Evolutionary conservation across 2,888 invertebrate genomes (phyloP).

Genomic region (Netelia melanura): DNA sequence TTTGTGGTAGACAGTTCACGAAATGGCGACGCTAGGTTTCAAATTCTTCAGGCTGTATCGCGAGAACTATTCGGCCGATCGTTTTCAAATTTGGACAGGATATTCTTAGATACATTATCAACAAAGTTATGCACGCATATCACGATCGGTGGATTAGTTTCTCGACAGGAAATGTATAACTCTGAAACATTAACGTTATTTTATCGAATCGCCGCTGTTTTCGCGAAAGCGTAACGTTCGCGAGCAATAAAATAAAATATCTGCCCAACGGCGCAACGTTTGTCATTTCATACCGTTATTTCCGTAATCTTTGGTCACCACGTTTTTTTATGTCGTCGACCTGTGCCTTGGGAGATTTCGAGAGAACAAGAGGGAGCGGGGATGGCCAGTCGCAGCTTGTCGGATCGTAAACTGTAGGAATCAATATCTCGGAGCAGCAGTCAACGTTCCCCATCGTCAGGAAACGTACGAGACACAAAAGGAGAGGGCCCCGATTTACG

Average conservation of each 20-base stretch:
- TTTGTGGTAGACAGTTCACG: no score
- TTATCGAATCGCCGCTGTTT: neutral
- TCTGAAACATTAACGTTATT: neutral
- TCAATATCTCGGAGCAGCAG: slow-evolving; percentile 56
- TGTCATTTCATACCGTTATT: no score
- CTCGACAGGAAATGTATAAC: neutral
- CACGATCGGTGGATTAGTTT: slow-evolving; percentile 5
- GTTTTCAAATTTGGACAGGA: slow-evolving; percentile 13
- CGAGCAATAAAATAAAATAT: neutral
- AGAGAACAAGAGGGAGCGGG: neutral
- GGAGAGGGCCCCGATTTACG: slow-evolving; percentile 34
- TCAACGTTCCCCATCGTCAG: slow-evolving; percentile 33
- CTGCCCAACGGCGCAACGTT: neutral
- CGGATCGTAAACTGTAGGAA: slow-evolving; percentile 74
- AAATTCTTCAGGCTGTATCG: no score
- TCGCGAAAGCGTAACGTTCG: no score
- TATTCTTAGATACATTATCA: slow-evolving; percentile 21
- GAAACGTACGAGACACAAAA: slow-evolving; percentile 15
- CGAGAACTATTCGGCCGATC: neutral
- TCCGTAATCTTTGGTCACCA: slow-evolving; percentile 53
- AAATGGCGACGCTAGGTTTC: no score
- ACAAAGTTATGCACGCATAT: neutral
- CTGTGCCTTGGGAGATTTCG: neutral
- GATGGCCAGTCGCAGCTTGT: slow-evolving; percentile 72
- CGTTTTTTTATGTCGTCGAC: slow-evolving; percentile 65